Evolutionary conservation across 2,113 vertebrate genomes (phyloP).

Genomic region (Labrus mixtus): DNA sequence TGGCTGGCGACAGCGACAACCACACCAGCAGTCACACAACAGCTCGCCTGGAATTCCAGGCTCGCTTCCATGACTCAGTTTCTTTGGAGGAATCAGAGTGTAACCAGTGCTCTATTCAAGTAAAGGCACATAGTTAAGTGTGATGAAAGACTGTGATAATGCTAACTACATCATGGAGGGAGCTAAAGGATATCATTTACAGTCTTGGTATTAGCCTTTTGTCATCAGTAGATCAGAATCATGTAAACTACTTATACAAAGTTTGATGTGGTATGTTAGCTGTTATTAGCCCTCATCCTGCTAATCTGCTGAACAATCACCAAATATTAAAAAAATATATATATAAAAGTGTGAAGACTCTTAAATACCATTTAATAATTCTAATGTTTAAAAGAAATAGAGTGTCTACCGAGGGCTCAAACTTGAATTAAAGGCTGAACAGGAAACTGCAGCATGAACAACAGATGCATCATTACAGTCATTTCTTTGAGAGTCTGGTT

Average conservation of each 20-base stretch:
- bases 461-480: too few species aligned
- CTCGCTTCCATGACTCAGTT: conserved; percentile 53
- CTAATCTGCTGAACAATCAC: too few species aligned
- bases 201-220: neutral
- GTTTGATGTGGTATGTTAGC: neutral
- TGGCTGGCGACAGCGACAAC: conserved; percentile 56
- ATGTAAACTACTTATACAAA: too few species aligned
- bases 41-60: conserved; percentile 69
- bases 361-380: too few species aligned
- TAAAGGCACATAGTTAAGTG: neutral
- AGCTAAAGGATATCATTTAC: neutral
- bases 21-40: conserved; percentile 59
- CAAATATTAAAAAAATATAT: too few species aligned
- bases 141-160: conserved; percentile 25
- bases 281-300: neutral
- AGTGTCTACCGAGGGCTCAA: too few species aligned
- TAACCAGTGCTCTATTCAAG: conserved; percentile 6
- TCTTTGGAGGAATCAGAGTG: conserved; percentile 23
- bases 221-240: neutral
- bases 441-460: too few species aligned
- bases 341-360: too few species aligned
- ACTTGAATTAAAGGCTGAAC: too few species aligned
- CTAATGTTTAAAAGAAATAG: too few species aligned
- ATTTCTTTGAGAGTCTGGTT: too few species aligned
- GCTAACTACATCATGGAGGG: neutral